These are phyloP conservation scores for Hydropotes inermis DNA, from an alignment of 2,113 vertebrate species.

Conservation along the genomic window DNA sequence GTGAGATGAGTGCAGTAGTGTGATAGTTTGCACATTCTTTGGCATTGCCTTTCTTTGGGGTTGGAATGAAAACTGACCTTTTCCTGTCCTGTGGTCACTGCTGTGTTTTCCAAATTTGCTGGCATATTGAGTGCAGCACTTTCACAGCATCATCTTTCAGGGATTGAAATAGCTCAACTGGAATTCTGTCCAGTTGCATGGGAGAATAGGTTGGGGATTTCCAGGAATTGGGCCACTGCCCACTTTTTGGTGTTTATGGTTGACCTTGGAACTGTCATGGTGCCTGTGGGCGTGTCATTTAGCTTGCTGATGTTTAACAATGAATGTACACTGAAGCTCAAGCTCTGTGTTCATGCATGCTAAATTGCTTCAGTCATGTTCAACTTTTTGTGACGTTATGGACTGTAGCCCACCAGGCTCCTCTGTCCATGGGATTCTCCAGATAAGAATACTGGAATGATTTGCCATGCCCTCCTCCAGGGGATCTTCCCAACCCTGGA, in stretches of 20 bases:
- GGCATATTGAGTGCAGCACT: background rate
- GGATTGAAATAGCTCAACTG: background rate
- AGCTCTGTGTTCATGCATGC: background rate
- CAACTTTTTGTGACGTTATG: background rate
- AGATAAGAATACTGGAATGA: background rate
- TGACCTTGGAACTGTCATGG: background rate
- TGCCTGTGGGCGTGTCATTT: background rate
- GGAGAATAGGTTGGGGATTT: background rate
- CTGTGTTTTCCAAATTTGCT: background rate
- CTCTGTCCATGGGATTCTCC: background rate
- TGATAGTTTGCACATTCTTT: background rate
- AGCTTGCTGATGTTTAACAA: background rate
- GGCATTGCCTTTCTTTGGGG: background rate
- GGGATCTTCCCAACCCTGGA: background rate
- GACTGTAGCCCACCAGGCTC: background rate
- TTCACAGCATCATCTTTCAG: background rate
- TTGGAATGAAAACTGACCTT: background rate
- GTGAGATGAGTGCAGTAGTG: background rate
- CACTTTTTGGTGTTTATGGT: background rate
- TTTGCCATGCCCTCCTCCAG: background rate
- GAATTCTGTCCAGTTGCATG: background rate
- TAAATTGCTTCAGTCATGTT: background rate
- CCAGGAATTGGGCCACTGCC: background rate
- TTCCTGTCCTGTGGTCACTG: background rate
- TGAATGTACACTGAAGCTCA: background rate